Evolutionary conservation across 1,140 invertebrate genomes (phyloP).

Genomic region (Acromyrmex heyeri): DNA sequence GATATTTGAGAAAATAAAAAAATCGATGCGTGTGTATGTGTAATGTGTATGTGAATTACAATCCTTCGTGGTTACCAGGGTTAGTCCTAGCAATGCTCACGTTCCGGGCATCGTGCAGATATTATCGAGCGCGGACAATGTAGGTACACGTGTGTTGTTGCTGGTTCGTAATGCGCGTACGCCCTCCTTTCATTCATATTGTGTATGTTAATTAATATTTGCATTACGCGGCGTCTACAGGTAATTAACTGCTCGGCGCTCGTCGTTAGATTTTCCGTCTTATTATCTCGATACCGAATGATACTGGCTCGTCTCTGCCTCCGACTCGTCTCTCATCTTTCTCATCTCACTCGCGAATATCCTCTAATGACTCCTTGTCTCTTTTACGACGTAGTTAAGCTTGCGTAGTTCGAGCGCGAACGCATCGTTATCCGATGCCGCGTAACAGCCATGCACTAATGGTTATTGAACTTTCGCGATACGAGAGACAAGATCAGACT

Average conservation of each 20-base stretch:
- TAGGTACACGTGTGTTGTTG: not conserved
- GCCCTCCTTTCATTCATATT: conserved; percentile 14
- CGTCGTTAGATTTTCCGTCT: conserved; percentile 66
- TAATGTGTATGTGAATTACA: conserved; percentile 14
- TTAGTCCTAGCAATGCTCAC: not conserved
- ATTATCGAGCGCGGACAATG: not conserved
- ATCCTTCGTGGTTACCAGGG: conserved; percentile 13
- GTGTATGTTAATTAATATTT: conserved; percentile 76
- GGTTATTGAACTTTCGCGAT: conserved; percentile 50
- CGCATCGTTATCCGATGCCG: conserved; percentile 32
- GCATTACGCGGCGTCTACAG: conserved; percentile 66
- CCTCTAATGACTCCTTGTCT: conserved; percentile 45
- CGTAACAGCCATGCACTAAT: conserved; percentile 27
- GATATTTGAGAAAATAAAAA: conserved; percentile 43
- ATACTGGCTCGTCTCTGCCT: not conserved
- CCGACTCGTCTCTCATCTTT: conserved; percentile 22
- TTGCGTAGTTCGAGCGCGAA: conserved; percentile 52
- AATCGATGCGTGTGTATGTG: not conserved
- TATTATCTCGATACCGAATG: conserved; percentile 59
- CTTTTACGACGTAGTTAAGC: conserved; percentile 54
- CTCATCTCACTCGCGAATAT: conserved; percentile 49
- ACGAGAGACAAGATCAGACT: conserved; percentile 20
- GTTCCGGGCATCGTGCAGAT: not conserved
- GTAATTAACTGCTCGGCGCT: conserved; percentile 70
- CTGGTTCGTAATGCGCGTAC: not conserved